Evolutionary conservation across 2,797 vertebrate species (phyloP).

Genomic region (Chrosomus eos): DNA sequence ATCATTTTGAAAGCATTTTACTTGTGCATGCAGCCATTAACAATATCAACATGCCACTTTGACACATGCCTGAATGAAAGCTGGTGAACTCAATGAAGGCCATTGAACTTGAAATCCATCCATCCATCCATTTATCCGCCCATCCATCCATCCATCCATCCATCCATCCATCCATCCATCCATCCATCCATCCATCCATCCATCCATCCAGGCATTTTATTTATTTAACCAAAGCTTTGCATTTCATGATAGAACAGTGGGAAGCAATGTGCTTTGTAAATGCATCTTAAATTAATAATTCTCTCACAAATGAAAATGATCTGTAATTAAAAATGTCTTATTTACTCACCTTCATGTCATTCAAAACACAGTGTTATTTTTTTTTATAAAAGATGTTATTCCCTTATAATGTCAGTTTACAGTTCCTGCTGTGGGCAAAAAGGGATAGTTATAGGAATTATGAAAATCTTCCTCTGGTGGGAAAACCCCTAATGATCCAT

Average conservation of each 20-base stretch:
- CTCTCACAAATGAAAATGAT: neutral
- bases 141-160: too few relatives aligned
- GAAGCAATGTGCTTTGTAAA: neutral
- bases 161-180: too few relatives aligned
- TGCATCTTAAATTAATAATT: neutral
- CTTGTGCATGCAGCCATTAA: slow-evolving; percentile 47
- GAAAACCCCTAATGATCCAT: too few relatives aligned
- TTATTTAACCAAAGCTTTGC: neutral
- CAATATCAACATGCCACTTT: slow-evolving; percentile 42
- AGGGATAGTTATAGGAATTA: too few relatives aligned
- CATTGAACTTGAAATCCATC: neutral
- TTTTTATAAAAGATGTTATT: neutral
- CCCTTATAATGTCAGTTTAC: neutral
- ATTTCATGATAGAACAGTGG: neutral
- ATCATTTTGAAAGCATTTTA: slow-evolving; percentile 46
- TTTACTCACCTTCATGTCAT: neutral
- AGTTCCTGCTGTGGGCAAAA: neutral
- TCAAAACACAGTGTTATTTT: neutral
- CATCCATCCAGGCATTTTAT: neutral
- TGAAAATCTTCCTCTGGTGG: too few relatives aligned
- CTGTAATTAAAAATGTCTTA: neutral
- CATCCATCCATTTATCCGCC: too few relatives aligned
- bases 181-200: too few relatives aligned
- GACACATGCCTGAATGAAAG: slow-evolving; percentile 44
- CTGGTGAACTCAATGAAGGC: slow-evolving; percentile 11